Percentiles rank a stretch among this genome's conserved stretches.
These are phyloP conservation scores for Gallinago media DNA, from an alignment of 2,113 vertebrate genomes.

Conservation along the genomic window DNA sequence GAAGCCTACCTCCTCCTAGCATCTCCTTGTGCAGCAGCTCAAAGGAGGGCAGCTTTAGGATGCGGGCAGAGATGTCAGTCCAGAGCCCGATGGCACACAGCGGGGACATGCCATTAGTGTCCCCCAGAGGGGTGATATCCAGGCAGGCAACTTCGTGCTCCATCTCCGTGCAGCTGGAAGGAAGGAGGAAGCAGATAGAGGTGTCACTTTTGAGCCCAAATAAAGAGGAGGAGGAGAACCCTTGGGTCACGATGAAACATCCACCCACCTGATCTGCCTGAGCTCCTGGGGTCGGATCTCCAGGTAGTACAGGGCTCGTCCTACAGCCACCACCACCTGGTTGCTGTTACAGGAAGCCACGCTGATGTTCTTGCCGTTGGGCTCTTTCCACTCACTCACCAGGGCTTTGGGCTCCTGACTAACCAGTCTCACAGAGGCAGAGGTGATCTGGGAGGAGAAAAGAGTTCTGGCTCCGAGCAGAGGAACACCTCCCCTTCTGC, in stretches of 20 bases:
- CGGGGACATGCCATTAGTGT: conserved; percentile 85
- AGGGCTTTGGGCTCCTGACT: conserved; percentile 94
- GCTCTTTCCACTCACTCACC: conserved; percentile 97
- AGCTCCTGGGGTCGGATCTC: conserved; percentile 95
- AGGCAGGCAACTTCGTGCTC: conserved; percentile 98
- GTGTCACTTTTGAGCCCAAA: not conserved
- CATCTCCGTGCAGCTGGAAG: conserved; percentile 92
- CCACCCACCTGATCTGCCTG: conserved; percentile 90
- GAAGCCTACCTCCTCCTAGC: conserved; percentile 93
- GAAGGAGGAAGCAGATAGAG: not conserved
- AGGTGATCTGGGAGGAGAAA: conserved; percentile 87
- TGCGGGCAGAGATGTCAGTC: conserved; percentile 97
- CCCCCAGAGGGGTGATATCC: conserved; percentile 95
- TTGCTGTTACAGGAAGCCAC: conserved; percentile 96
- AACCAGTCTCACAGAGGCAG: conserved; percentile 92
- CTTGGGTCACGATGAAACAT: accelerated
- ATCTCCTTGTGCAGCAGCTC: conserved; percentile 97
- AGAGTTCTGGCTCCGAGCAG: not conserved
- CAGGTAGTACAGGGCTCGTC: conserved; percentile 90
- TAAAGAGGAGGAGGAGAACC: not conserved
- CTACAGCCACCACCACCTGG: conserved; percentile 96
- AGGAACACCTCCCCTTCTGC: accelerated
- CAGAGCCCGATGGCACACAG: conserved; percentile 97
- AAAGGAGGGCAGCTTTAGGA: conserved; percentile 94
- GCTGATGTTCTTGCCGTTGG: conserved; percentile 95